Evolutionary conservation across 1,140 invertebrate genomes (phyloP).

Genomic region (Drosophila tropicalis): DNA sequence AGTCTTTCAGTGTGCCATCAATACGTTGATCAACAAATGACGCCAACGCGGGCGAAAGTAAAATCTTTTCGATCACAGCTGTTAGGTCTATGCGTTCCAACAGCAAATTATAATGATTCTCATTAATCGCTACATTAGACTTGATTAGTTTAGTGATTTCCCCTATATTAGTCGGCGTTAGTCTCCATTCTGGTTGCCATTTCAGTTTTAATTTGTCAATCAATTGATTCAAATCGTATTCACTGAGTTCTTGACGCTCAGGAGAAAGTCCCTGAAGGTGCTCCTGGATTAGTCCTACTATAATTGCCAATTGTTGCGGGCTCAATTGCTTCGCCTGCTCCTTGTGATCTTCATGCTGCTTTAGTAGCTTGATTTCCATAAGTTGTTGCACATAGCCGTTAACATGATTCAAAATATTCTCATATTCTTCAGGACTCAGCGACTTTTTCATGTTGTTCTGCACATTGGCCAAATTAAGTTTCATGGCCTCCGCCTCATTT

Average conservation of each 20-base stretch:
- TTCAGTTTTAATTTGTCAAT: constrained; percentile 42
- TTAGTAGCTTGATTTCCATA: constrained; percentile 65
- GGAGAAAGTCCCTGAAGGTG: constrained; percentile 48
- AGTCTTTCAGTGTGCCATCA: constrained; percentile 25
- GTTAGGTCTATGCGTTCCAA: constrained; percentile 71
- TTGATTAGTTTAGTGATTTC: constrained; percentile 79
- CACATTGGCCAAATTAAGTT: constrained; percentile 54
- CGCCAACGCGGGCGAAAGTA: constrained; percentile 47
- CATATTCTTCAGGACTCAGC: constrained; percentile 72
- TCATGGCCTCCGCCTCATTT: constrained; percentile 32
- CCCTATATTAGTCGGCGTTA: constrained; percentile 79
- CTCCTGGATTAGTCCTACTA: constrained; percentile 63
- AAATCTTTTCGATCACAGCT: constrained; percentile 57
- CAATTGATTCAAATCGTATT: constrained; percentile 51
- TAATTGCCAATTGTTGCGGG: constrained; percentile 56
- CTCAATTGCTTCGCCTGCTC: constrained; percentile 44
- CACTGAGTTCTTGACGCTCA: constrained; percentile 38
- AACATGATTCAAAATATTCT: constrained; percentile 78
- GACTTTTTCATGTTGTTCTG: constrained; percentile 63
- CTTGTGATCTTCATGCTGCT: constrained; percentile 34
- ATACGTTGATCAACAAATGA: constrained; percentile 65
- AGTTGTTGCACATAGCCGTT: constrained; percentile 79
- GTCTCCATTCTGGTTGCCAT: constrained; percentile 39
- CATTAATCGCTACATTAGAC: constrained; percentile 54
- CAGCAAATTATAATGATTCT: constrained; percentile 75